Evolutionary conservation across 1,140 invertebrate genomes (phyloP), one percentile per base, ranked within the genome.

Genomic region (Neodiprion pinetum): DNA sequence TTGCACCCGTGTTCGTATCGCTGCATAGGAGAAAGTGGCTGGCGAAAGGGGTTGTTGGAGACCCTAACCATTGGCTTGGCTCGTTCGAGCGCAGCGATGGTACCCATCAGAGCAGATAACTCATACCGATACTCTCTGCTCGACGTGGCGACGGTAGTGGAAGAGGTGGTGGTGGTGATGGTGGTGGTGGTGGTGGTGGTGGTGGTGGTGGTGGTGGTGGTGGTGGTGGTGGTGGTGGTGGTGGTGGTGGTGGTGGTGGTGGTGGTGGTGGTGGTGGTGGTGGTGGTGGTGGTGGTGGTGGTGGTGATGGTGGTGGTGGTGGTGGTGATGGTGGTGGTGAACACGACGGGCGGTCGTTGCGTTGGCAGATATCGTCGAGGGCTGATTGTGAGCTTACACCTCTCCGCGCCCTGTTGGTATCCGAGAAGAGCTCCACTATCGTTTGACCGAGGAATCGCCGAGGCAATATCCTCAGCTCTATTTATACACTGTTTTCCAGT

Each of bases 41-140:
- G 9, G 53, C n/a, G 53, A 61, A 61, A 61, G 8, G 53, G 53
- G 53, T 61, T 61, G n/a, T 9, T 4, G 8, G 53, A 11, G 53
- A 61, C n/a, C n/a, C 53, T 14, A 61, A 61, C 53, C 11, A 12
- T 61, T 17, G 53, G 53, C 11, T 9, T 12, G 53, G 7, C 5
- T 61, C 53, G 53, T 61, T 61, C 53, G n/a, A 61, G 53, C 53
- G 53, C 53, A 61, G n/a, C 53, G 53, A 61, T 61, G 53, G 28
- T 40, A 5, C n/a, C 53, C 53, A 61, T 17, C n/a, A 9, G 53
- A 61, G 5, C 53, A 61, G 53, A 61, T 61, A 61, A 61, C 53
- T 40, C 28, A 40, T 40, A 40, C 28, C 28, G 28, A 40, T 40
- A 40, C 28, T 40, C 28, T 40, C 28, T 40, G 28, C 28, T 40